A percentile compares a stretch with the other conserved stretches of the same genome.
Evolutionary conservation across 2,113 vertebrate genomes (phyloP).

Genomic region (Sylvia atricapilla): DNA sequence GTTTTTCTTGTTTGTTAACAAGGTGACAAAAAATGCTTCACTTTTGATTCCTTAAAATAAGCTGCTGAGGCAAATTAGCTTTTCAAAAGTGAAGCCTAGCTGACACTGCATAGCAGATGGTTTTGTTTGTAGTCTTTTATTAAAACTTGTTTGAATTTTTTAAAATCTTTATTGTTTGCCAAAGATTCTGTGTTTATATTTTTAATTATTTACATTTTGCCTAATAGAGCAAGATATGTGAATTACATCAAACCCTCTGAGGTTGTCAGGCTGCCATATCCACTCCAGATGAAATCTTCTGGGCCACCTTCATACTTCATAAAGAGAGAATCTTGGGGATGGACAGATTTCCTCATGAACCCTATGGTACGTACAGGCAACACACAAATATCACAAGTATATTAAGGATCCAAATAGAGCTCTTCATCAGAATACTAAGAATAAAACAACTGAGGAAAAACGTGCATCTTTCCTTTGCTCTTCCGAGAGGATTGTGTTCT

Average conservation of each 20-base stretch:
- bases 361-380: conserved; percentile 85
- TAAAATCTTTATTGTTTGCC: neutral
- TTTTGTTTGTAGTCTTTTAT: neutral
- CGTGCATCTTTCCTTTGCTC: neutral
- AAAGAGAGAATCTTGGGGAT: conserved; percentile 98
- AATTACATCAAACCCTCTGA: conserved; percentile 98
- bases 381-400: neutral
- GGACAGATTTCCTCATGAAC: conserved; percentile 99
- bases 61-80: neutral
- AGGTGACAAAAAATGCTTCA: neutral
- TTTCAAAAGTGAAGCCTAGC: neutral
- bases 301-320: conserved; percentile 93
- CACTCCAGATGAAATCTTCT: conserved; percentile 89
- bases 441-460: neutral
- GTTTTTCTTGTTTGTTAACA: neutral
- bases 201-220: neutral
- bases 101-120: neutral
- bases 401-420: neutral
- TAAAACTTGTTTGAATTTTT: neutral
- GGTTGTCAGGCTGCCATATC: conserved; percentile 91
- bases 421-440: neutral
- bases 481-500: neutral
- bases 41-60: neutral
- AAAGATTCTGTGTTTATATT: neutral
- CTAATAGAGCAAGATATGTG: conserved; percentile 87